Evolutionary conservation across 2,888 invertebrate genomes (phyloP).

Genomic region (Nasonia oneida): DNA sequence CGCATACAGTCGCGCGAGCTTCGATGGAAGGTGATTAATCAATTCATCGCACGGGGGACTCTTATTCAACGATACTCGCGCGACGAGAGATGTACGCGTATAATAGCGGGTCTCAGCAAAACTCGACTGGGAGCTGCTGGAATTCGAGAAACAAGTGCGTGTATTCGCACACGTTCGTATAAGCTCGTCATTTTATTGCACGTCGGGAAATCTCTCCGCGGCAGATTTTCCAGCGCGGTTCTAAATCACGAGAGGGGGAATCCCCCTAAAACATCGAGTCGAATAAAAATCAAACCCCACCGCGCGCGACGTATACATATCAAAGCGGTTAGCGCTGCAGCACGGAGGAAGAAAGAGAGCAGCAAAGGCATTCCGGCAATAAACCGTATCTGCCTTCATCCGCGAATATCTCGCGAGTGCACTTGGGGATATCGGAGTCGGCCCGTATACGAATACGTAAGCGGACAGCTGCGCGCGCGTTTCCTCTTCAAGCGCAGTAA

Average conservation of each 20-base stretch:
- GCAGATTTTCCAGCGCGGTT: not conserved
- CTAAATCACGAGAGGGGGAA: not conserved
- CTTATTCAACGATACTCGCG: not conserved
- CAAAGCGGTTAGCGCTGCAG: not conserved
- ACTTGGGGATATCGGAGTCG: not conserved
- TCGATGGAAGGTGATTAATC: conserved; percentile 10
- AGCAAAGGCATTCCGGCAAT: not conserved
- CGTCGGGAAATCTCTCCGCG: not conserved
- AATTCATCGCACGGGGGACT: not conserved
- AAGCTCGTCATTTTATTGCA: no score
- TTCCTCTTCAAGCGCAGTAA: conserved; percentile 26
- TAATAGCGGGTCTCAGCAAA: not conserved
- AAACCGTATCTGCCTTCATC: conserved; percentile 4
- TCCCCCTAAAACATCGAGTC: not conserved
- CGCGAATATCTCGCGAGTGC: conserved; percentile 1
- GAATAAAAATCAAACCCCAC: not conserved
- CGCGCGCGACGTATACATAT: not conserved
- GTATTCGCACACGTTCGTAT: no score
- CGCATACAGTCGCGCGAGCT: not conserved
- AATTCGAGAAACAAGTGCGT: not conserved
- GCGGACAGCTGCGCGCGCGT: conserved; percentile 6
- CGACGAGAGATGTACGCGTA: not conserved
- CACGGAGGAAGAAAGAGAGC: not conserved
- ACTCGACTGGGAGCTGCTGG: not conserved
- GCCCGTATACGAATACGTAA: conserved; percentile 7